These are phyloP conservation scores for Ectobius pallidus DNA, from an alignment of 2,888 invertebrate genomes.

Conservation along the genomic window DNA sequence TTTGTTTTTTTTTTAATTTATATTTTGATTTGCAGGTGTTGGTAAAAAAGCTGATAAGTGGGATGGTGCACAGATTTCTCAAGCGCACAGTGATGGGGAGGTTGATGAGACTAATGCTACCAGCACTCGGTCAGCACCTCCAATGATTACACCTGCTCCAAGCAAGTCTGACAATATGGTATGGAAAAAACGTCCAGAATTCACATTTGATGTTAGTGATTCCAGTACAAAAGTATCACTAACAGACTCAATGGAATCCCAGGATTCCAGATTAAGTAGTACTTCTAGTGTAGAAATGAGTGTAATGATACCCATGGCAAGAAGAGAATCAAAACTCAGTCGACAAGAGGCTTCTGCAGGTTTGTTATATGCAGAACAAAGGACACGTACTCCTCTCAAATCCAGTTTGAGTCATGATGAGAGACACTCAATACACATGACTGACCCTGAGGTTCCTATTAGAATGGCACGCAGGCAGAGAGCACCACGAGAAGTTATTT, in stretches of 20 bases:
- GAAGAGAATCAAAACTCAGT: neutral
- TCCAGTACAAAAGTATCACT: neutral
- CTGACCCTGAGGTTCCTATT: conserved; percentile 56
- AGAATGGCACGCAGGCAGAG: conserved; percentile 53
- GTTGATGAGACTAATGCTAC: conserved; percentile 50
- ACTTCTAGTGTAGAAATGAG: neutral
- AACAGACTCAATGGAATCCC: neutral
- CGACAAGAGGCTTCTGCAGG: neutral
- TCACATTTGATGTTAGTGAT: conserved; percentile 13
- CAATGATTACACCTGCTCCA: conserved; percentile 45
- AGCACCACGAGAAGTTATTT: conserved; percentile 53
- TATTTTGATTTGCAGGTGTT: conserved; percentile 39
- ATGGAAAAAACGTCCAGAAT: conserved; percentile 42
- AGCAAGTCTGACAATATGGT: conserved; percentile 35
- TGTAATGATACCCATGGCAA: neutral
- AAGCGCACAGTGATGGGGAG: conserved; percentile 57
- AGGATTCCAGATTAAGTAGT: neutral
- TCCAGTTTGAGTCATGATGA: conserved; percentile 36
- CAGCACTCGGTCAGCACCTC: conserved; percentile 52
- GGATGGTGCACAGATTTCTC: conserved; percentile 52
- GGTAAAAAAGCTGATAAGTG: conserved; percentile 47
- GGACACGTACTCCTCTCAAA: conserved; percentile 19
- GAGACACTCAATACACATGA: neutral
- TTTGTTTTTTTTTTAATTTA: too few relatives aligned
- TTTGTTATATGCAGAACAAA: conserved; percentile 14